Percentiles rank a stretch among this genome's conserved stretches.
These are phyloP conservation scores for Chrysolina americana DNA, from an alignment of 2,888 invertebrate genomes.

Conservation along the genomic window DNA sequence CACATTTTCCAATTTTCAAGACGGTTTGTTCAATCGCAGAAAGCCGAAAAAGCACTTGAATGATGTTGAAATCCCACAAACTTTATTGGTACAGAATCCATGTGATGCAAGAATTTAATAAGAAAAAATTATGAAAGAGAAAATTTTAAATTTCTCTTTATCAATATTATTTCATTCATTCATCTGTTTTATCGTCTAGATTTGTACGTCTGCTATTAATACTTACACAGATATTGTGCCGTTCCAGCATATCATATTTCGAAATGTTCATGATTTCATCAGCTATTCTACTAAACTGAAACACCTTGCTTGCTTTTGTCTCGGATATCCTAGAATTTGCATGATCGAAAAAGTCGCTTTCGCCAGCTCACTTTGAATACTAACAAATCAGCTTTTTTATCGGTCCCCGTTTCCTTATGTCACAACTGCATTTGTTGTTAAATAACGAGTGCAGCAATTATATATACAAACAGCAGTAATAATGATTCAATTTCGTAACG, in stretches of 20 bases:
- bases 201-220: too few relatives aligned
- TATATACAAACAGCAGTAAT: slow-evolving; percentile 2
- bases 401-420: slow-evolving; percentile 12
- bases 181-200: too few relatives aligned
- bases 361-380: slow-evolving; percentile 1
- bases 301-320: background rate
- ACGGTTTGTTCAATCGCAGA: too few relatives aligned
- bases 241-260: background rate
- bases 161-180: too few relatives aligned
- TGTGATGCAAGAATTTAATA: too few relatives aligned
- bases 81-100: too few relatives aligned
- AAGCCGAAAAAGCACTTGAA: too few relatives aligned
- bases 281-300: background rate
- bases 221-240: too few relatives aligned
- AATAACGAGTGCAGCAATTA: slow-evolving; percentile 19
- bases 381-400: slow-evolving; percentile 19
- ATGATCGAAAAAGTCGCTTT: slow-evolving; percentile 13
- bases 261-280: background rate
- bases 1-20: too few relatives aligned
- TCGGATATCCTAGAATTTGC: slow-evolving; percentile 12
- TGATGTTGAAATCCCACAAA: too few relatives aligned
- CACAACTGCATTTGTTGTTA: slow-evolving; percentile 23
- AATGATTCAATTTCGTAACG: slow-evolving; percentile 12
- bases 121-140: too few relatives aligned
- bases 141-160: too few relatives aligned